These are phyloP conservation scores for Mesoligia furuncula DNA, from an alignment of 2,888 invertebrate genomes.

Conservation along the genomic window DNA sequence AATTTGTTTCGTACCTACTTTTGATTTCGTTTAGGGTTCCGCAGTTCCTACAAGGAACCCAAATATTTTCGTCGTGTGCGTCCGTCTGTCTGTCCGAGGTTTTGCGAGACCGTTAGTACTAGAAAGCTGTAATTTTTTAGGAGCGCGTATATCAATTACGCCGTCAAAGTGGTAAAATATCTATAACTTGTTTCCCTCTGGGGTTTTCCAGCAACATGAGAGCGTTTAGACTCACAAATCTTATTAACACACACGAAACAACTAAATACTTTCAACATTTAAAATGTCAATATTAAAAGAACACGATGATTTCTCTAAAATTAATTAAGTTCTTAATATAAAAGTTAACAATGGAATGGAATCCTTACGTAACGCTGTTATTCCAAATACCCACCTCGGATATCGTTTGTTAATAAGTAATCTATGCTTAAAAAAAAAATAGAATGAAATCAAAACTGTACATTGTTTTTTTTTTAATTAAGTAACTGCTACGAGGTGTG, in stretches of 20 bases:
- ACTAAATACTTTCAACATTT: neutral
- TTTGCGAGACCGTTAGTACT: no score
- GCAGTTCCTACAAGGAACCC: no score
- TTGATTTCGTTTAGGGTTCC: no score
- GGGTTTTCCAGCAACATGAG: neutral
- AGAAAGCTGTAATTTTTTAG: no score
- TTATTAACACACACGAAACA: neutral
- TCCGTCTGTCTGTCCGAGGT: no score
- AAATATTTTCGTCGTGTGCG: no score
- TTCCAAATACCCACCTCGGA: constrained; percentile 12
- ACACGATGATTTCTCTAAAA: neutral
- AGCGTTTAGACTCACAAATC: no score
- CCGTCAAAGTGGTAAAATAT: no score
- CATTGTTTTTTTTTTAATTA: neutral
- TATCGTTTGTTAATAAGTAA: constrained; percentile 14
- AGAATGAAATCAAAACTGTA: neutral
- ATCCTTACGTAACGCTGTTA: neutral
- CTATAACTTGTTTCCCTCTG: neutral
- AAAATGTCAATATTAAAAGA: neutral
- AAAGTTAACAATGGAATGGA: constrained; percentile 5
- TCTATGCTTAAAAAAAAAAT: neutral
- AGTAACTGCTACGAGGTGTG: neutral
- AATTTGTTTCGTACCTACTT: no score
- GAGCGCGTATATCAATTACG: no score
- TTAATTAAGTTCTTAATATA: neutral